A percentile compares a stretch with the other conserved stretches of the same genome.
These are phyloP conservation scores for Rhopalosiphum nymphaeae DNA, from an alignment of 2,888 invertebrate species.

Conservation along the genomic window DNA sequence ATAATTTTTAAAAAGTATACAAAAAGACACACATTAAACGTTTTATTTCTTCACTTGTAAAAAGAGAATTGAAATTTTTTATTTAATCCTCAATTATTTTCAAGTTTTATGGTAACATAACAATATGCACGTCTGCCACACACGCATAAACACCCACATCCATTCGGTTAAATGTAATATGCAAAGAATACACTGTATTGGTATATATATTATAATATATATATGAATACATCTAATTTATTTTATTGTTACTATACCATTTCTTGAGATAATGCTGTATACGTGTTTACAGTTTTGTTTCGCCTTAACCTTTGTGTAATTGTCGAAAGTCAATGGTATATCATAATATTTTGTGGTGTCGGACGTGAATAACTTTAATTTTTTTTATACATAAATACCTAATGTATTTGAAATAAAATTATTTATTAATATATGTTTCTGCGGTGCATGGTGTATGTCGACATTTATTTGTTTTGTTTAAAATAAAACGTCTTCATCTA, in stretches of 20 bases:
- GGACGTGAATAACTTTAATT: conserved; percentile 52
- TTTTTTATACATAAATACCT: conserved; percentile 39
- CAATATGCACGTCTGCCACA: conserved; percentile 53
- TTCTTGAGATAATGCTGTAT: conserved; percentile 17
- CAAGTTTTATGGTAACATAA: conserved; percentile 6
- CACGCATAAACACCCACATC: conserved; percentile 17
- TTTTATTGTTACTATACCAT: conserved; percentile 31
- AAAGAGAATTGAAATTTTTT: conserved; percentile 51
- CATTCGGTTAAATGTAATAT: conserved; percentile 31
- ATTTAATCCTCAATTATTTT: conserved; percentile 46
- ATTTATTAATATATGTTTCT: conserved; percentile 42
- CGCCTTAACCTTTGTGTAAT: not conserved
- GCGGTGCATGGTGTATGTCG: conserved; percentile 42
- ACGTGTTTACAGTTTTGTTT: conserved; percentile 18
- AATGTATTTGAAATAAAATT: conserved; percentile 46
- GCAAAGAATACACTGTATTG: conserved; percentile 38
- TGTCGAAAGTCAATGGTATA: conserved; percentile 15
- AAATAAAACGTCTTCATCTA: not conserved
- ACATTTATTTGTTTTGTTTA: conserved; percentile 7
- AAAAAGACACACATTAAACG: conserved; percentile 63
- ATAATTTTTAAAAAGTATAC: conserved; percentile 61
- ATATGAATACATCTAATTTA: conserved; percentile 24
- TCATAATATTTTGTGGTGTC: conserved; percentile 45
- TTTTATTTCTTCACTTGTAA: conserved; percentile 65
- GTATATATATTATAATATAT: conserved; percentile 25